These are phyloP conservation scores for Seladonia tumulorum DNA, from an alignment of 2,888 invertebrate genomes.

Conservation along the genomic window DNA sequence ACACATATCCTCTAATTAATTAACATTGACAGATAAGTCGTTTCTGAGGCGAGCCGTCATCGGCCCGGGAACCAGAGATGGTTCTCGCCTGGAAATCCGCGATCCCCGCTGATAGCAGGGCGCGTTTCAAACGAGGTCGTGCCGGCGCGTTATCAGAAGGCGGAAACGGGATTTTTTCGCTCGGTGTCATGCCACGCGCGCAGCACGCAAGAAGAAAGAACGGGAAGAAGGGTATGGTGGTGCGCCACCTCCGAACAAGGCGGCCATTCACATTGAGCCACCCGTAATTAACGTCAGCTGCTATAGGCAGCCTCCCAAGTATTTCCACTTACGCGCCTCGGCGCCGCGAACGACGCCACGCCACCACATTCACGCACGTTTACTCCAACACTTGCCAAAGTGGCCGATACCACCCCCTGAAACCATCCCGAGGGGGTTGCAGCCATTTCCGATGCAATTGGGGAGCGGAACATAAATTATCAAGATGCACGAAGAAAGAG, in stretches of 20 bases:
- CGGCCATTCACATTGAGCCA: conserved; percentile 79
- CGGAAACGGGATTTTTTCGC: conserved; percentile 53
- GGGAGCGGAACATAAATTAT: background rate
- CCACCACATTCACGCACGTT: conserved; percentile 35
- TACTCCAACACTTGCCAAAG: background rate
- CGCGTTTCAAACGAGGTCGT: conserved; percentile 67
- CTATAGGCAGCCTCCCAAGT: conserved; percentile 75
- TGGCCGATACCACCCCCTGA: background rate
- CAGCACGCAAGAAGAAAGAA: conserved; percentile 55
- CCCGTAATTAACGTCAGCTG: conserved; percentile 82
- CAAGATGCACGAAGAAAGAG: too few species aligned
- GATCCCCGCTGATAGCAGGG: conserved; percentile 54
- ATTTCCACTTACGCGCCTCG: conserved; percentile 77
- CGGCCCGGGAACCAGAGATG: conserved; percentile 39
- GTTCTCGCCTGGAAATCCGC: conserved; percentile 30
- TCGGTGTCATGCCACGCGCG: conserved; percentile 44
- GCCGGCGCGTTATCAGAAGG: conserved; percentile 37
- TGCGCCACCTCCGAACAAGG: conserved; percentile 81
- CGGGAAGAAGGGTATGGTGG: conserved; percentile 64
- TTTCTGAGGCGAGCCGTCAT: background rate
- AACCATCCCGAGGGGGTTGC: background rate
- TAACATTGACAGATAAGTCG: conserved; percentile 13
- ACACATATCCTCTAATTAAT: conserved; percentile 11
- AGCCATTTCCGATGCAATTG: background rate
- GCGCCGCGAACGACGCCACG: conserved; percentile 64